A percentile compares a stretch with the other conserved stretches of the same genome.
Conservation (phyloP, 1,140 invertebrate species). For the Drosophila melanogaster region DNA sequence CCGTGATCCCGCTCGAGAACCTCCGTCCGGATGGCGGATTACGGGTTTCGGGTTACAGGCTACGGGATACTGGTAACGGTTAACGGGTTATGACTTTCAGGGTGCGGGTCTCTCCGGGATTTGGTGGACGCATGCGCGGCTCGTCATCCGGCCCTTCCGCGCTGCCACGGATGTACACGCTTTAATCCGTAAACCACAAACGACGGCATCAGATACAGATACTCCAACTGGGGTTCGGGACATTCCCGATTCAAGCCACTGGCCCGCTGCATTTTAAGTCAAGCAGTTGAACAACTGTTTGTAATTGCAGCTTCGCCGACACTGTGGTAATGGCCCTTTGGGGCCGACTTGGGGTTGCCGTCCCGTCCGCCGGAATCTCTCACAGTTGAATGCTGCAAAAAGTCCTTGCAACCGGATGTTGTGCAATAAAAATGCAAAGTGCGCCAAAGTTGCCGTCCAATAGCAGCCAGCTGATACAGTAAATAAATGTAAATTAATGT, state of each 20-base stretch:
- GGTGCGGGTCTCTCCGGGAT: conserved; percentile 5
- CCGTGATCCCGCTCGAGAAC: conserved; percentile 23
- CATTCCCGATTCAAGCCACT: conserved; percentile 16
- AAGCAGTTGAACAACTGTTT: conserved; percentile 81
- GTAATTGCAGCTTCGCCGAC: conserved; percentile 68
- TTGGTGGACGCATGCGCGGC: conserved; percentile 63
- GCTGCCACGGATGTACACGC: conserved; percentile 70
- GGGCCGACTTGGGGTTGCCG: conserved; percentile 47
- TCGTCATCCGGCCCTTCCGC: conserved; percentile 62
- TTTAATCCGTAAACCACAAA: conserved; percentile 78
- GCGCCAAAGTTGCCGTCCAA: conserved; percentile 63
- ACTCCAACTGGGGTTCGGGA: conserved; percentile 2
- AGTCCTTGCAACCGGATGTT: conserved; percentile 77
- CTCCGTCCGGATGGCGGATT: conserved; percentile 10
- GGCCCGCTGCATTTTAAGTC: conserved; percentile 67
- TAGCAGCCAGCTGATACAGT: conserved; percentile 50
- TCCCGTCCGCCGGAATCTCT: conserved; percentile 34
- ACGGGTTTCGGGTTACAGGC: background rate
- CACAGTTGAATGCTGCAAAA: conserved; percentile 65
- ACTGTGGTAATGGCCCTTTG: conserved; percentile 55
- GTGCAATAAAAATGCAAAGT: conserved; percentile 80
- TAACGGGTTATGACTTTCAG: background rate
- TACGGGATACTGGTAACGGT: conserved; percentile 1
- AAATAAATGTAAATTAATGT: conserved; percentile 58
- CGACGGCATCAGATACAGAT: conserved; percentile 62